These are phyloP conservation scores for Prosopocoilus inquinatus DNA, from an alignment of 2,888 invertebrate genomes.

Conservation along the genomic window DNA sequence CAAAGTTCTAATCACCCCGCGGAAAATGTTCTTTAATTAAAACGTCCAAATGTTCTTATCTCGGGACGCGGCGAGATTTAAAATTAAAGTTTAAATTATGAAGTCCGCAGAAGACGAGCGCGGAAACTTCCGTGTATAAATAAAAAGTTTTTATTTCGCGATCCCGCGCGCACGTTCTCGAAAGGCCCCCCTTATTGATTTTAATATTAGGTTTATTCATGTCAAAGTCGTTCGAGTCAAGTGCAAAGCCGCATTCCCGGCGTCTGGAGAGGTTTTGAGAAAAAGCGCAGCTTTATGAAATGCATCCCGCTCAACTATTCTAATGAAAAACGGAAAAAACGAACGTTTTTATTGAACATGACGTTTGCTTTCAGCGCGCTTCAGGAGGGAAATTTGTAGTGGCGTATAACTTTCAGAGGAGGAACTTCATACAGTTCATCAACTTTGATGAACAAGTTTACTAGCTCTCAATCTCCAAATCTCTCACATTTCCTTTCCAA, in stretches of 20 bases:
- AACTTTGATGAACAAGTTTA: conserved; percentile 1
- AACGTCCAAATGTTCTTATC: conserved; percentile 1
- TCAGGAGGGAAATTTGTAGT: background rate
- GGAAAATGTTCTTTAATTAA: background rate
- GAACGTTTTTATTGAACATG: background rate
- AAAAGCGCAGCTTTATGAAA: background rate
- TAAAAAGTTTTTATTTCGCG: background rate
- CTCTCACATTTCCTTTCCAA: background rate
- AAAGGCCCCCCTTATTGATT: background rate
- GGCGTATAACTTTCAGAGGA: background rate
- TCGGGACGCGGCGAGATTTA: background rate
- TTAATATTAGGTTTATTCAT: conserved; percentile 4
- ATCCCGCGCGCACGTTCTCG: background rate
- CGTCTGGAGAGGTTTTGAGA: background rate
- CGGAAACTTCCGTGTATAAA: background rate
- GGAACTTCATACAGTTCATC: background rate
- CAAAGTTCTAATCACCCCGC: background rate
- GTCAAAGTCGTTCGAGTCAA: conserved; percentile 1
- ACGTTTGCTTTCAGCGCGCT: background rate
- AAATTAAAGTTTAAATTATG: conserved; percentile 2
- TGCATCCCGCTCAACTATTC: background rate
- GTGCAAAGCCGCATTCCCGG: background rate
- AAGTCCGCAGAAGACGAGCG: background rate
- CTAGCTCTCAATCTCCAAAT: background rate
- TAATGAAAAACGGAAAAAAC: background rate